Base-by-base conservation (phyloP, 2,888 invertebrate species). In the Tholera decimalis region DNA sequence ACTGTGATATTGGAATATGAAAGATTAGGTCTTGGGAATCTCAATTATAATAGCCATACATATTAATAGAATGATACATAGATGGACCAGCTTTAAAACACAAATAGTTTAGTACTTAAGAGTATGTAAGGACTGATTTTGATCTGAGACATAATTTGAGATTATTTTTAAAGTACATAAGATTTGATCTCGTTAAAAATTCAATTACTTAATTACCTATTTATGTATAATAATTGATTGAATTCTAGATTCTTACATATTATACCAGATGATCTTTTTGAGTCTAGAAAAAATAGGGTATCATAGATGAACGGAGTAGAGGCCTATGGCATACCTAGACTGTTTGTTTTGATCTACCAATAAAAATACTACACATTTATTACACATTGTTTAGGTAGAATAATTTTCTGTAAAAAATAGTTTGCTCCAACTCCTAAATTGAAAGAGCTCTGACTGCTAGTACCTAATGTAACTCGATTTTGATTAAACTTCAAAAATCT, bases 121-220 rank as follows among this genome's bases (percentile, higher is more conserved):
- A 28, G 28, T 28, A 28, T 28, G 28, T 28, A 28, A 41, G 8
- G 20, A 41, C 20, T 20, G 20, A 11, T 11, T 20, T 41, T 20
- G 20, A 11, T 41, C 7, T 7, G 3, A 20, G 18, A 18, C 18
- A 41, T 41, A 41, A 9, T 20, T 41, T 41, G 20, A 8, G 41
- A 41, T 41, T 41, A 41, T 41, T 41, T 11, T 41, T 41, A 4
- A 41, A 41, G 41, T 41, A 41, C n/a, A 11, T 3, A 28, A 30
- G 49, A 49, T 49, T 49, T 30, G 49, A 49, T 49, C 30, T 49
- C 26, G 13, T 49, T 26, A 49, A 49, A 15, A n/a, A 8, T 18
- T 33, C 30, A 49, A 49, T 49, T 30, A 49, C 28, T 28, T 28
- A 28, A 46, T 15, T 4, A 49, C 9, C 18, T 30, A 47, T 1